Evolutionary conservation across 2,113 vertebrate species (phyloP), one percentile per base, ranked within the genome.

Genomic region (Macroglossus sobrinus): DNA sequence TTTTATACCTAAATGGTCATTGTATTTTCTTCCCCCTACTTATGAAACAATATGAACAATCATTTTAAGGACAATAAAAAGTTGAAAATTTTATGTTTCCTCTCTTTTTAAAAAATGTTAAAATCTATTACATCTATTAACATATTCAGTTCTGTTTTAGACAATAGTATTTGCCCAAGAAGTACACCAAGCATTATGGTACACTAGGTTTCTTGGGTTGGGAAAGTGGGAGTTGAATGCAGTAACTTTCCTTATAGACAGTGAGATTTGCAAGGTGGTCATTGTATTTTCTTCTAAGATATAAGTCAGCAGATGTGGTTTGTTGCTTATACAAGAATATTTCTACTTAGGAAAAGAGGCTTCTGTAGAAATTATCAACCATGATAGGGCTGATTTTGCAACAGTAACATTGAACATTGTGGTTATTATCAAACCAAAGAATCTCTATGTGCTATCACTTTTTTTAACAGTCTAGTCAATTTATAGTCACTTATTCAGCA

Each of bases 11-110:
- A 75, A 57, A 74, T 80, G 84, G 93, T 94, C 75, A 95, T 92
- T 96, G 82, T 94, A 84, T 81, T 92, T 95, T 96, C 79, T 50
- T 86, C 26, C 53, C 89, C 89, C 90, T 95, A 93, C 43, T 92
- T 87, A 47, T 97, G 66, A 93, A 91, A 69, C 84, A 86, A 4
- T 4, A 78, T 96, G 79, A 84, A 75, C 24, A n/a, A 74, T 59
- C 61, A 59, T 95, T 97, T 96, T 79, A 97, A 97, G 68, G 57
- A 93, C 53, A 98, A 97, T 82, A 98, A 97, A 97, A 96, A 78
- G 63, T 89, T 93, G 64, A 93, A 94, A 35, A 71, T 13, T 76
- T 86, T 96, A 66, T 85, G 82, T 97, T 69, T 94, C 75, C 28
- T 95, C 43, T 95, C 71, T 89, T 90, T 85, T 91, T 53, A 53